These are phyloP conservation scores for Pseudocheirus occidentalis DNA, from an alignment of 2,797 vertebrate species.

Conservation along the genomic window DNA sequence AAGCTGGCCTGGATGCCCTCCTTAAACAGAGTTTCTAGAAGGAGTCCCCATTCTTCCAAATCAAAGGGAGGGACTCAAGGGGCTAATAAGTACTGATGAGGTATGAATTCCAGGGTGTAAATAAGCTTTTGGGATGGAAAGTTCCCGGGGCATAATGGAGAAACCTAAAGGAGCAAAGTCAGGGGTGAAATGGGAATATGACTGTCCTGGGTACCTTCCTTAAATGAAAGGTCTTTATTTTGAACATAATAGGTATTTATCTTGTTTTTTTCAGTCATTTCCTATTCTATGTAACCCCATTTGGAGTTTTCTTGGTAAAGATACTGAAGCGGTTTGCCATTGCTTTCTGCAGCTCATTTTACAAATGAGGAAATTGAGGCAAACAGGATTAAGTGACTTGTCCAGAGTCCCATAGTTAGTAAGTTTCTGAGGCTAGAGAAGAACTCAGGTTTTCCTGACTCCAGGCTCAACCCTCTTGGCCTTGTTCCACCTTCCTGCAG, in stretches of 20 bases:
- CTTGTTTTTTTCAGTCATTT: neutral
- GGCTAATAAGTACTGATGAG: neutral
- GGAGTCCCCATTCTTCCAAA: too few relatives aligned
- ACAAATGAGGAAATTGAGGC: neutral
- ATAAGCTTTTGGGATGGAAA: too few relatives aligned
- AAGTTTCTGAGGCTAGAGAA: neutral
- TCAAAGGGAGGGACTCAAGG: too few relatives aligned
- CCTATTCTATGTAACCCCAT: neutral
- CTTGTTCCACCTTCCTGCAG: neutral
- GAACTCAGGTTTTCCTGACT: neutral
- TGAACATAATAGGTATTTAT: too few relatives aligned
- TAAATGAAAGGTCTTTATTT: too few relatives aligned
- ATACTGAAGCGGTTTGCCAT: neutral
- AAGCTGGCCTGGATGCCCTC: neutral
- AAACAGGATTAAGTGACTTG: neutral
- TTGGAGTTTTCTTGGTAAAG: neutral
- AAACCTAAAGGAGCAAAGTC: too few relatives aligned
- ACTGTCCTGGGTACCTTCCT: too few relatives aligned
- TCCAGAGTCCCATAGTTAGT: neutral
- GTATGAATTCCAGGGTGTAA: neutral
- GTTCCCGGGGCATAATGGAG: too few relatives aligned
- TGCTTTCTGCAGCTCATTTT: neutral
- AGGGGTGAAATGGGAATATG: too few relatives aligned
- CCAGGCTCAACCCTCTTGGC: neutral
- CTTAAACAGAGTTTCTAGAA: neutral